These are phyloP conservation scores for Andrena haemorrhoa DNA, from an alignment of 2,888 invertebrate genomes.

Conservation along the genomic window DNA sequence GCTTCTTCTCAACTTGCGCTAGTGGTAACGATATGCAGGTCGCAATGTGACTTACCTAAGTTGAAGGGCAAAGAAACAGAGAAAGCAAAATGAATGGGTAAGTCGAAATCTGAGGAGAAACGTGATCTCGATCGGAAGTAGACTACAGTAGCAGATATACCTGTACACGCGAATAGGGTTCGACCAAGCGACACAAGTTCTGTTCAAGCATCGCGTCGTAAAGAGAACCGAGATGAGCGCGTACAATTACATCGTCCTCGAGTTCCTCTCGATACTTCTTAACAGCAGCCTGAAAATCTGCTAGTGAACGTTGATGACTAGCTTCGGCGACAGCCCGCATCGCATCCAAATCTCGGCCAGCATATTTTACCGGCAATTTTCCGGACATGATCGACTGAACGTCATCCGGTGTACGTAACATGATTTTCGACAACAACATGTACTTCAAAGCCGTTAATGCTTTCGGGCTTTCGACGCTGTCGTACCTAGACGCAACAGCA, in stretches of 20 bases:
- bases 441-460: conserved; percentile 99
- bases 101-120: no score
- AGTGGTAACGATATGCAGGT: conserved; percentile 95
- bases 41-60: conserved; percentile 93
- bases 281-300: conserved; percentile 97
- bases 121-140: background rate
- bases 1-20: conserved; percentile 98
- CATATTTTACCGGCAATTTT: conserved; percentile 98
- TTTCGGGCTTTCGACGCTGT: conserved; percentile 96
- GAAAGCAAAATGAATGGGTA: background rate
- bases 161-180: conserved; percentile 99
- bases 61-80: background rate
- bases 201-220: conserved; percentile 99
- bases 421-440: conserved; percentile 99
- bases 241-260: conserved; percentile 98
- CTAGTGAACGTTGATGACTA: conserved; percentile 97
- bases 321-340: conserved; percentile 99
- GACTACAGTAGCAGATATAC: conserved; percentile 73
- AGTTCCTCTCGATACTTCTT: conserved; percentile 95
- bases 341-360: conserved; percentile 97
- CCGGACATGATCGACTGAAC: conserved; percentile 97
- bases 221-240: conserved; percentile 97
- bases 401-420: conserved; percentile 98
- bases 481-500: conserved; percentile 84
- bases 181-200: conserved; percentile 98